Conservation (phyloP, 2,113 vertebrate species). For the Pampusana beccarii region DNA sequence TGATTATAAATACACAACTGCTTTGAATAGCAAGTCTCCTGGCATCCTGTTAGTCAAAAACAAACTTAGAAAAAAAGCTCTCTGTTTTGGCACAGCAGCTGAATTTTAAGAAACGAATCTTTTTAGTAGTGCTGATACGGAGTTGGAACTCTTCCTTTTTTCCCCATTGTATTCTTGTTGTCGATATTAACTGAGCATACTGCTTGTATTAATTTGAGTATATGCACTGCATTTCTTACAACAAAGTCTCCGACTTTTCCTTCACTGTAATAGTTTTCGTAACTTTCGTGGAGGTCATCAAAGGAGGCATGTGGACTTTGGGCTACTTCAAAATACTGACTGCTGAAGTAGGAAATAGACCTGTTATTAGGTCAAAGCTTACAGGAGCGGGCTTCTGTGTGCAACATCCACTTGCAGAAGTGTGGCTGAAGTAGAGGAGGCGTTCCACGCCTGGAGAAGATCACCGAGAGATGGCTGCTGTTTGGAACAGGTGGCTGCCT, state of each 20-base stretch:
- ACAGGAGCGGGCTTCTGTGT: background rate
- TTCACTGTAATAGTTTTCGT: background rate
- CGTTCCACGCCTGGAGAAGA: background rate
- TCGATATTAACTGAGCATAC: background rate
- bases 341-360: background rate
- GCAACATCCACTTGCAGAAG: background rate
- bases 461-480: background rate
- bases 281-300: background rate
- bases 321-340: background rate
- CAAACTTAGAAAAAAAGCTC: background rate
- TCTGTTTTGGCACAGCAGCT: background rate
- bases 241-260: background rate
- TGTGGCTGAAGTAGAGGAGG: background rate
- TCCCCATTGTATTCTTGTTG: background rate
- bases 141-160: background rate
- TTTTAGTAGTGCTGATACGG: background rate
- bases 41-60: background rate
- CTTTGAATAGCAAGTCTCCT: background rate
- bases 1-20: background rate
- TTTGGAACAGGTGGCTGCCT: accelerated
- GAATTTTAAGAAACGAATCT: background rate
- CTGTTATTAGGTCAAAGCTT: background rate
- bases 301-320: background rate
- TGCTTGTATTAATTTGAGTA: background rate
- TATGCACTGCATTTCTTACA: background rate